These are phyloP conservation scores for Axea sp. DNA, from an alignment of 2,888 invertebrate genomes.

Conservation along the genomic window DNA sequence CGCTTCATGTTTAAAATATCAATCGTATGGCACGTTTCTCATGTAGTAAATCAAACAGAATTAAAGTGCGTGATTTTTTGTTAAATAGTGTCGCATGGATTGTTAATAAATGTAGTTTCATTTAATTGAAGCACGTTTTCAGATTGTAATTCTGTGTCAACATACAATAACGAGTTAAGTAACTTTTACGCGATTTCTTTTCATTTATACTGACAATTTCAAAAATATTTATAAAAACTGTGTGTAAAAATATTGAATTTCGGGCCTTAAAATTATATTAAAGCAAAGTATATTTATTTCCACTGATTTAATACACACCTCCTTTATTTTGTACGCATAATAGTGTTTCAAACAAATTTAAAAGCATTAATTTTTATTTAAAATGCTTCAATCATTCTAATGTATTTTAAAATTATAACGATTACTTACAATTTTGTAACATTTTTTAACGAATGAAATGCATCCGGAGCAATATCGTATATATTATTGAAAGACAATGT, in stretches of 20 bases:
- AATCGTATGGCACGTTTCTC: not conserved
- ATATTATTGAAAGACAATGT: constrained; percentile 80
- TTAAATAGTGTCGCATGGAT: constrained; percentile 29
- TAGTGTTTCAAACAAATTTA: not conserved
- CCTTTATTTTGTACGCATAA: too few species aligned
- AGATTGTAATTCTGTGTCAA: not conserved
- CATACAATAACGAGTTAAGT: too few species aligned
- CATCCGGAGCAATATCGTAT: constrained; percentile 76
- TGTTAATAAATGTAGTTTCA: constrained; percentile 61
- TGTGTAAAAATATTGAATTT: too few species aligned
- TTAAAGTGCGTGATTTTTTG: constrained; percentile 65
- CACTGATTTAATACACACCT: too few species aligned
- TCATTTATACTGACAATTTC: too few species aligned
- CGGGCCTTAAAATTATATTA: too few species aligned
- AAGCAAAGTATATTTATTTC: too few species aligned
- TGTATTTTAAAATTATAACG: not conserved
- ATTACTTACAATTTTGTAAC: constrained; percentile 81
- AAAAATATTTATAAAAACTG: too few species aligned
- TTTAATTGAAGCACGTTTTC: constrained; percentile 65
- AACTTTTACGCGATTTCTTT: too few species aligned
- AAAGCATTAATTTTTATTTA: too few species aligned
- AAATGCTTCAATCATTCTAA: too few species aligned
- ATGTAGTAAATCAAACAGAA: constrained; percentile 10
- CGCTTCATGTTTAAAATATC: too few species aligned
- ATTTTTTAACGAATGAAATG: constrained; percentile 78